These are phyloP conservation scores for Tiaroga cobitis DNA, from an alignment of 2,797 vertebrate species.

Conservation along the genomic window DNA sequence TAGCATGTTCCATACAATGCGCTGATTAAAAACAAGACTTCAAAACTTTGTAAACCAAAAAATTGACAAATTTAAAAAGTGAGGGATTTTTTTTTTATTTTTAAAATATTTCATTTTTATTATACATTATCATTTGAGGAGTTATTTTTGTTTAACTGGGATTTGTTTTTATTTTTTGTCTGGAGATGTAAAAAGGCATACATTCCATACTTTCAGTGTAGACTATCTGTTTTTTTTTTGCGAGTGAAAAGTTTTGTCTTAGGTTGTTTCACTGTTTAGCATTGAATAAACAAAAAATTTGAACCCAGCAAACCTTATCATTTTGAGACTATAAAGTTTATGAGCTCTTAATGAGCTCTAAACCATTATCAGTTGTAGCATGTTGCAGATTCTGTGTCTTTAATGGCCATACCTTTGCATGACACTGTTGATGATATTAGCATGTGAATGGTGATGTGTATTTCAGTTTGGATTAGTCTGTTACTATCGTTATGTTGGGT, in stretches of 20 bases:
- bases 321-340: background rate
- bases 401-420: background rate
- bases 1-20: background rate
- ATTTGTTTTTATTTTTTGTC: background rate
- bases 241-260: background rate
- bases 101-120: background rate
- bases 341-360: background rate
- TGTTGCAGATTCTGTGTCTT: background rate
- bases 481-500: slow-evolving; percentile 43
- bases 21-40: background rate
- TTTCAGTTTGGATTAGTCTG: slow-evolving; percentile 52
- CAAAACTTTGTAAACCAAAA: background rate
- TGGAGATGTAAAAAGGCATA: background rate
- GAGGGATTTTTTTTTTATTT: too few species aligned
- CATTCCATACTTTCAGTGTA: background rate
- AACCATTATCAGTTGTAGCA: background rate
- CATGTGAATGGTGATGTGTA: slow-evolving; percentile 34
- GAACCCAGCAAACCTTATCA: background rate
- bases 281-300: background rate
- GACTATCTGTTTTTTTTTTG: background rate
- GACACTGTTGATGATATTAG: slow-evolving; percentile 23
- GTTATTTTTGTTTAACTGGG: background rate
- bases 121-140: background rate
- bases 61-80: too few species aligned
- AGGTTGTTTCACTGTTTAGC: background rate